Conservation (phyloP, 2,888 invertebrate genomes). For the Charanyca ferruginea region DNA sequence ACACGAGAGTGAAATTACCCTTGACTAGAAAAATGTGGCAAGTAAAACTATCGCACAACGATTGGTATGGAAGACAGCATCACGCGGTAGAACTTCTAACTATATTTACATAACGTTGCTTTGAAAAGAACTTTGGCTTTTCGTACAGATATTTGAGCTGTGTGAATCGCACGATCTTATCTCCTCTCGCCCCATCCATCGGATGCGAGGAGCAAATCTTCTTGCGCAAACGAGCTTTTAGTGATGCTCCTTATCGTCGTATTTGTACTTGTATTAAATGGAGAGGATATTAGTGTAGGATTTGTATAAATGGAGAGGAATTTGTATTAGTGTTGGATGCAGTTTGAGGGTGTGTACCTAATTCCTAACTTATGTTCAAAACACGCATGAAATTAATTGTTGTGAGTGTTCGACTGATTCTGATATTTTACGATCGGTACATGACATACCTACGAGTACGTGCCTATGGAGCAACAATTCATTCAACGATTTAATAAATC, state of each 20-base stretch:
- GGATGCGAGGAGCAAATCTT: slow-evolving; percentile 25
- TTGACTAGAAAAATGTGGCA: slow-evolving; percentile 34
- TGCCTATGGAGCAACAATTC: no score
- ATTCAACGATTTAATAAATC: no score
- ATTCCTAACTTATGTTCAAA: neutral
- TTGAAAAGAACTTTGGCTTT: slow-evolving; percentile 36
- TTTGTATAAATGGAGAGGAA: neutral
- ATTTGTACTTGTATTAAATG: neutral
- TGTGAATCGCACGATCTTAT: slow-evolving; percentile 44
- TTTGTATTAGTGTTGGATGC: neutral
- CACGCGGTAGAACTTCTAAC: slow-evolving; percentile 12
- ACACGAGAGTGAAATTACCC: slow-evolving; percentile 29
- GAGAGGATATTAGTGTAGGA: neutral
- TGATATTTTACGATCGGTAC: no score
- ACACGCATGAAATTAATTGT: neutral
- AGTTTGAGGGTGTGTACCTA: neutral
- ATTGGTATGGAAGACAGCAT: slow-evolving; percentile 24
- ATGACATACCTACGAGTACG: no score
- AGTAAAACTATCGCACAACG: slow-evolving; percentile 30
- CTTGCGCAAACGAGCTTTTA: slow-evolving; percentile 39
- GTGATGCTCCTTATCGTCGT: slow-evolving; percentile 7
- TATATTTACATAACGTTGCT: slow-evolving; percentile 41
- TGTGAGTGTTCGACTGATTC: no score
- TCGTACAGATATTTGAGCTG: slow-evolving; percentile 26
- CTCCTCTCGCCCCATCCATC: slow-evolving; percentile 31